phyloP scores from a whole-genome alignment of 2,113 vertebrate species.

The Cyphomyrus plagiostoma region DNA sequence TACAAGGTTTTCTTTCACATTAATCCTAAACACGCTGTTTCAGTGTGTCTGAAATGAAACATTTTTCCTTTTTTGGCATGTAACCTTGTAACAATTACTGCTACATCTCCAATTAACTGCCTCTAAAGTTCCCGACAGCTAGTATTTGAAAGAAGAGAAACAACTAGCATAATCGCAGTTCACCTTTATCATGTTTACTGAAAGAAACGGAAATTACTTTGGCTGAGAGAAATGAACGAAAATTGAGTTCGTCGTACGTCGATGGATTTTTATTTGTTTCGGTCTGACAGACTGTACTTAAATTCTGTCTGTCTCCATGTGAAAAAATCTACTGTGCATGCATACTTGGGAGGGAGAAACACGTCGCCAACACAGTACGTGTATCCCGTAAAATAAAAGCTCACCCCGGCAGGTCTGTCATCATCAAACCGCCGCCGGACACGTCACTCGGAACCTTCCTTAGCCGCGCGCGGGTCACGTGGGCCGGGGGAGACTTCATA shows the following conservation, averaged over 20 bases:
- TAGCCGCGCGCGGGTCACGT: background rate
- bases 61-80: background rate
- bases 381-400: background rate
- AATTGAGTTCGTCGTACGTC: background rate
- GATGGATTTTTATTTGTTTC: background rate
- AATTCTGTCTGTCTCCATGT: background rate
- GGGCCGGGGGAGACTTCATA: background rate
- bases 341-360: background rate
- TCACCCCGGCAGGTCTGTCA: background rate
- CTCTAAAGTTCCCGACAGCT: background rate
- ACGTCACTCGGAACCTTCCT: conserved; percentile 3
- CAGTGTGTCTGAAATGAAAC: background rate
- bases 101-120: background rate
- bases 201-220: background rate
- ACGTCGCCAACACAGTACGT: background rate
- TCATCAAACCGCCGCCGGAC: background rate
- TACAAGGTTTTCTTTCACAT: background rate
- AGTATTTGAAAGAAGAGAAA: background rate
- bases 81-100: background rate
- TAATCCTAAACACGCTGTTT: background rate
- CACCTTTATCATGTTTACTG: background rate
- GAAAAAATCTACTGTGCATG: background rate
- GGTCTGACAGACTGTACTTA: background rate
- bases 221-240: background rate
- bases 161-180: background rate